Conservation (phyloP, 1,140 invertebrate species). For the Ladona fulva region DNA sequence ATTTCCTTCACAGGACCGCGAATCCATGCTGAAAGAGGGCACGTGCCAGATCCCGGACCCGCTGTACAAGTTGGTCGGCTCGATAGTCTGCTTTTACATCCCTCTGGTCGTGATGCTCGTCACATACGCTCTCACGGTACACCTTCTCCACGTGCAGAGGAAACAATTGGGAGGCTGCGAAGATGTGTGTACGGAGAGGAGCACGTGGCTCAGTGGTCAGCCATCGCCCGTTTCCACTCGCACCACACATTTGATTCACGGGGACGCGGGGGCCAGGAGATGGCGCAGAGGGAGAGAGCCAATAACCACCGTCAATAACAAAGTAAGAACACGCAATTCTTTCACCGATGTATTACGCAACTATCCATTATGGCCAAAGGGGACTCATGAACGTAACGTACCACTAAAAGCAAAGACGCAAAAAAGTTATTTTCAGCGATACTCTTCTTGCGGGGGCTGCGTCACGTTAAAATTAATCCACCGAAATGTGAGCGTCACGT, state of each 20-base stretch:
- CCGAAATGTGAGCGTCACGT: no score
- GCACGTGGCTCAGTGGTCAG: conserved; percentile 22
- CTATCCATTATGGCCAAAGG: no score
- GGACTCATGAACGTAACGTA: no score
- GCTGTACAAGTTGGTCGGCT: conserved; percentile 83
- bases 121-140: conserved; percentile 84
- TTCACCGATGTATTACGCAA: no score
- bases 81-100: conserved; percentile 92
- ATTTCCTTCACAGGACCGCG: conserved; percentile 56
- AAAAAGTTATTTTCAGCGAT: no score
- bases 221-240: conserved; percentile 36
- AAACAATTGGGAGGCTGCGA: conserved; percentile 53
- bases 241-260: neutral
- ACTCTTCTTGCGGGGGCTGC: no score
- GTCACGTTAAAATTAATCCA: no score
- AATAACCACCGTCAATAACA: conserved; percentile 41
- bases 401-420: no score
- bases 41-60: conserved; percentile 79
- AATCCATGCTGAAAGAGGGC: conserved; percentile 66
- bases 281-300: conserved; percentile 21
- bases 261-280: neutral
- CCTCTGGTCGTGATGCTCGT: conserved; percentile 89
- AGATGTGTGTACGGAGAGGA: conserved; percentile 15
- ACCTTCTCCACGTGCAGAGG: conserved; percentile 64
- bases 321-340: conserved; percentile 30